A percentile compares a stretch with the other conserved stretches of the same genome.
phyloP scores from a whole-genome alignment of 37 sponge, comb jelly and placozoan species.

The Haliclona indistincta region DNA sequence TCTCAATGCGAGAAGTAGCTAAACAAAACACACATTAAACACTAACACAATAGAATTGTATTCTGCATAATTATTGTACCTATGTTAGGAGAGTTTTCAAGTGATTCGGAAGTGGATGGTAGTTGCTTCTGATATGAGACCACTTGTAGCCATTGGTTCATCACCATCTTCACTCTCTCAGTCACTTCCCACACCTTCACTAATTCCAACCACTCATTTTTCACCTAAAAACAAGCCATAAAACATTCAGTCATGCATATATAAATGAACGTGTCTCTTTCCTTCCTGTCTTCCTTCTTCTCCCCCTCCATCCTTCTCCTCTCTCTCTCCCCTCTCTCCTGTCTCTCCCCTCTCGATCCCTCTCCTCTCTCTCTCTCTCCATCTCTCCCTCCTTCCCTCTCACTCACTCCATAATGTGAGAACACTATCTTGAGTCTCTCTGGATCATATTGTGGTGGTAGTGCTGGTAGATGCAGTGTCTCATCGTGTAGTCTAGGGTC shows the following conservation, averaged over 20 bases:
- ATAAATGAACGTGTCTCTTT: no score
- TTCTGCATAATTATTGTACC: no score
- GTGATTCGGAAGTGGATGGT: constrained; percentile 26
- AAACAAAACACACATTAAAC: neutral
- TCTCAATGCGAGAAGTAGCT: constrained; percentile 66
- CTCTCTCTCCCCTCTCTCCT: no score
- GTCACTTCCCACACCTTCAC: constrained; percentile 63
- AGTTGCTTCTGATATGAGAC: constrained; percentile 73
- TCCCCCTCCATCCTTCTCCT: neutral
- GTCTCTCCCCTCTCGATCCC: no score
- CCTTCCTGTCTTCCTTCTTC: neutral
- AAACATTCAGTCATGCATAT: no score
- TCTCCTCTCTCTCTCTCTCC: neutral
- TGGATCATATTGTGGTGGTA: constrained; percentile 83
- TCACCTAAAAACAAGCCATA: constrained; percentile 2
- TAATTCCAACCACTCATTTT: constrained; percentile 64
- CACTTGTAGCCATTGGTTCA: constrained; percentile 68
- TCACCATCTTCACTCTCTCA: constrained; percentile 24
- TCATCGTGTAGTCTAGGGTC: constrained; percentile 92
- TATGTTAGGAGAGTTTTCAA: constrained; percentile 15
- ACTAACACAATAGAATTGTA: no score
- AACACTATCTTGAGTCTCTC: constrained; percentile 65
- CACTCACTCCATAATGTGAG: no score
- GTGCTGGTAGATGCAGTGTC: constrained; percentile 75
- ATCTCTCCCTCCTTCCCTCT: neutral